Conservation (phyloP, 1,140 invertebrate species). For the Macrosteles quadrilineatus region DNA sequence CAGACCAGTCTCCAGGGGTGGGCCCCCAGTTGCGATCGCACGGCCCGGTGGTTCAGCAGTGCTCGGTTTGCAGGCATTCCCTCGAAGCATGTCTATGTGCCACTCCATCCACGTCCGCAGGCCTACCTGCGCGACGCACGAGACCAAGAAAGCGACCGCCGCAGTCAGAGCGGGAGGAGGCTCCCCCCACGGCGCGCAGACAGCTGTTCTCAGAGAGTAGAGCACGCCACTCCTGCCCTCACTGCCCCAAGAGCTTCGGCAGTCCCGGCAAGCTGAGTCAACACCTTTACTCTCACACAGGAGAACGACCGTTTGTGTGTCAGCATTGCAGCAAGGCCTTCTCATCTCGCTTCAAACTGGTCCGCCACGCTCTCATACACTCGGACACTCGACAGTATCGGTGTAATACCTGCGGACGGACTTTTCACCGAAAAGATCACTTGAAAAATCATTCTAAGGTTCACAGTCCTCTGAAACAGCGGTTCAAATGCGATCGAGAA, state of each 20-base stretch:
- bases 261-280: conserved; percentile 41
- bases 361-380: conserved; percentile 67
- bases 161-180: background rate
- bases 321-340: conserved; percentile 65
- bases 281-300: conserved; percentile 61
- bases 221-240: conserved; percentile 35
- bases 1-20: background rate
- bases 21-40: conserved; percentile 35
- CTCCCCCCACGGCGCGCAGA: conserved; percentile 28
- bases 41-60: conserved; percentile 25
- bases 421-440: conserved; percentile 74
- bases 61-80: conserved; percentile 21
- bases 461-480: conserved; percentile 68
- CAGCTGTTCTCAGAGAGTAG: conserved; percentile 28
- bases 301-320: conserved; percentile 67
- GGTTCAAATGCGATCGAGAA: conserved; percentile 63
- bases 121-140: background rate
- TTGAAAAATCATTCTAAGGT: conserved; percentile 69
- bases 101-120: conserved; percentile 32
- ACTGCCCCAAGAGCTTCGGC: conserved; percentile 37
- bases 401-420: conserved; percentile 67
- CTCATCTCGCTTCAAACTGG: conserved; percentile 70
- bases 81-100: conserved; percentile 32
- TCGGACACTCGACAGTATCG: conserved; percentile 65
- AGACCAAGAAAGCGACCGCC: conserved; percentile 24